Evolutionary conservation across 1,140 invertebrate genomes (phyloP).

Genomic region (Pseudobourletiella spinata): DNA sequence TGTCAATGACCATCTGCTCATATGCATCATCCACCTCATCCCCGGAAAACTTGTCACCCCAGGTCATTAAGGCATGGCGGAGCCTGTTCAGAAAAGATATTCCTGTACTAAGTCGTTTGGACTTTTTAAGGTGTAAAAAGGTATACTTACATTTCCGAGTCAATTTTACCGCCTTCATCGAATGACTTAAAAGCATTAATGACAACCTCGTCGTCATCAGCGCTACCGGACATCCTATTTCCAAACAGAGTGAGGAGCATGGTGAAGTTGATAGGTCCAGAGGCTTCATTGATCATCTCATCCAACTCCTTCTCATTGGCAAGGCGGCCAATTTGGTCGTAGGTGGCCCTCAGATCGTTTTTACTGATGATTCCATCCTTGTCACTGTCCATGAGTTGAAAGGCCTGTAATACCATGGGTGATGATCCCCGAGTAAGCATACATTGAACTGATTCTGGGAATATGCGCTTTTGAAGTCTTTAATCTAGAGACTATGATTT

Average conservation of each 20-base stretch:
- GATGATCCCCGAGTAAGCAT: neutral
- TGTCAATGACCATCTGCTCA: slow-evolving; percentile 88
- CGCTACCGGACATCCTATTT: slow-evolving; percentile 59
- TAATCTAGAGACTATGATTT: neutral
- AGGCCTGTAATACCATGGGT: slow-evolving; percentile 59
- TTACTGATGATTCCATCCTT: slow-evolving; percentile 96
- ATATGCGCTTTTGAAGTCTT: neutral
- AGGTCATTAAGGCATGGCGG: slow-evolving; percentile 87
- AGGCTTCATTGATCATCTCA: slow-evolving; percentile 78
- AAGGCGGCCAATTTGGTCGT: slow-evolving; percentile 85
- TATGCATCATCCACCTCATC: slow-evolving; percentile 90
- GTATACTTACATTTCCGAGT: slow-evolving; percentile 59
- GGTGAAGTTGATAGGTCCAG: slow-evolving; percentile 91
- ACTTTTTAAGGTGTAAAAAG: neutral
- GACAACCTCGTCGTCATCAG: slow-evolving; percentile 52
- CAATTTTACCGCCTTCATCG: slow-evolving; percentile 77
- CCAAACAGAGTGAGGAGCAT: slow-evolving; percentile 86
- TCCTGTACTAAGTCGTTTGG: too few relatives aligned
- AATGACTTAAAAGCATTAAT: slow-evolving; percentile 92
- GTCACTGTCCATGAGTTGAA: slow-evolving; percentile 97
- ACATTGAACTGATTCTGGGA: neutral
- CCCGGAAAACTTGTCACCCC: slow-evolving; percentile 89
- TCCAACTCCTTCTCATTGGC: slow-evolving; percentile 83
- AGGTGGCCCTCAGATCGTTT: slow-evolving; percentile 88
- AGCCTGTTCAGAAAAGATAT: slow-evolving; percentile 47